Base-by-base conservation (phyloP, 1,140 invertebrate genomes). In the Nautilus pompilius region DNA sequence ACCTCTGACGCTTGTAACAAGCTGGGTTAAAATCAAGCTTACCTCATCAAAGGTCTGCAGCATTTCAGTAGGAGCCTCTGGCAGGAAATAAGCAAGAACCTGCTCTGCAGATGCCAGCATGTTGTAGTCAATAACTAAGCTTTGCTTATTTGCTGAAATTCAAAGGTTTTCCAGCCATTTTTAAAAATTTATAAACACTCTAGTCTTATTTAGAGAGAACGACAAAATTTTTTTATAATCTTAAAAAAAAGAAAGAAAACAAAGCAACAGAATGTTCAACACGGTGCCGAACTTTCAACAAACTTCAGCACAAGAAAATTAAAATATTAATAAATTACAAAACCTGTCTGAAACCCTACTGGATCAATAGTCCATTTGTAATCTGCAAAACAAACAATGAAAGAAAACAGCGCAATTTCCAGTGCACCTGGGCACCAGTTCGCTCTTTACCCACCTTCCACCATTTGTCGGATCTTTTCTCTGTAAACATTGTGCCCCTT, bases 1-100 rank as follows among this genome's bases (percentile, higher is more conserved):
- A n/a, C n/a, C n/a, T n/a, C n/a, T n/a, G n/a, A n/a, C n/a, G n/a
- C n/a, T n/a, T n/a, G n/a, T n/a, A n/a, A n/a, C n/a, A n/a, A n/a
- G n/a, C n/a, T n/a, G n/a, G n/a, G n/a, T n/a, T n/a, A 15, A 41
- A 41, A 41, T 41, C 36, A 53, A 24, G 45, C 57, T 65, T 68
- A 96, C 94, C 82, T 95, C 90, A 82, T 98, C 93, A 82, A 99
- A 96, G 63, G 97, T 96, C 74, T 91, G 88, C 13, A 98, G 80
- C 90, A 99, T 96, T 86, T 99, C 93, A 46, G 91, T 88, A 0
- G 98, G 98, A 1, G 96, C 96, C 84, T 99, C 96, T 4, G 96
- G 96, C 45, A 99, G 78, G 77, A 99, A 99, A 81, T 93, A 99
- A 0, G 95, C 96, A 33, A 99, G 84, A 1, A 95, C 91, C 79